These are phyloP conservation scores for Sandelia bainsii DNA, from an alignment of 2,797 vertebrate genomes.

Conservation along the genomic window DNA sequence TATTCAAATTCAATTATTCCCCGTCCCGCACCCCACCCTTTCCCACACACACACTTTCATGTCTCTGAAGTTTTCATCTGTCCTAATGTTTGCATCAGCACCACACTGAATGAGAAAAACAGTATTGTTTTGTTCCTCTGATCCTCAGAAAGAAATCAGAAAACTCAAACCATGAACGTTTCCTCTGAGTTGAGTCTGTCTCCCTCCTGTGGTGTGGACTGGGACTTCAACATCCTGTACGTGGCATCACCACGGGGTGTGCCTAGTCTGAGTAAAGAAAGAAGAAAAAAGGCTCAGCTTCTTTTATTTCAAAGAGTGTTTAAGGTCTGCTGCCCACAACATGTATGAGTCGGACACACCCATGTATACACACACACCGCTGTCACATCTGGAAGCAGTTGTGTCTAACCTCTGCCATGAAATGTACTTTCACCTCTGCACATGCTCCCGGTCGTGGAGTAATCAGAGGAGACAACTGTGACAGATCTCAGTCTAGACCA, in stretches of 20 bases:
- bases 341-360: constrained; percentile 62
- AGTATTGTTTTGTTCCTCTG: not conserved
- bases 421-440: constrained; percentile 59
- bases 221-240: constrained; percentile 45
- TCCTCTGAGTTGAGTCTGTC: constrained; percentile 28
- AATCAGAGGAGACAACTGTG: constrained; percentile 11
- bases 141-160: not conserved
- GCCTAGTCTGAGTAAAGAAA: constrained; percentile 22
- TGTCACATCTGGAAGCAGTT: constrained; percentile 79
- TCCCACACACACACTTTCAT: constrained; percentile 11
- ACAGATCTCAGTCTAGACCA: constrained; percentile 27
- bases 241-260: constrained; percentile 64
- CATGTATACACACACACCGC: constrained; percentile 50
- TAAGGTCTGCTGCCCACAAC: constrained; percentile 65
- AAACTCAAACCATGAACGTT: not conserved
- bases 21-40: not conserved
- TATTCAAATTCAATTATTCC: constrained; percentile 25
- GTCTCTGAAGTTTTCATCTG: not conserved
- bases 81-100: constrained; percentile 19
- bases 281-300: constrained; percentile 16
- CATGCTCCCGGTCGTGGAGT: constrained; percentile 17
- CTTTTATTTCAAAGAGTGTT: constrained; percentile 67
- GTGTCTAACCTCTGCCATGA: constrained; percentile 55
- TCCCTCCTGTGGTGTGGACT: constrained; percentile 66
- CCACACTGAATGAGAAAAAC: constrained; percentile 9